Conservation (phyloP, 2,888 invertebrate species). For the Cerceris rybyensis region DNA sequence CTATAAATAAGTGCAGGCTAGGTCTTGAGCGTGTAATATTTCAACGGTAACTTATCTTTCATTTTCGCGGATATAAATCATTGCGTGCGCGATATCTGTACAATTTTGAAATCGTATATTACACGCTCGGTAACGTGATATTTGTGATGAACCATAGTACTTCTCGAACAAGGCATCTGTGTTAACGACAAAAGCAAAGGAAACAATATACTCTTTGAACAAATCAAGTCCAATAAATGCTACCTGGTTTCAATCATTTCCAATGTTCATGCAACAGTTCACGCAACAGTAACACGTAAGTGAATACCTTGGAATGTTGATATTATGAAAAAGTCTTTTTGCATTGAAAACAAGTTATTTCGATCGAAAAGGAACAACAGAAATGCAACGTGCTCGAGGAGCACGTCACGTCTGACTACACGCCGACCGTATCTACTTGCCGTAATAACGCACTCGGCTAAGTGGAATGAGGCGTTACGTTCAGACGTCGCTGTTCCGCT, state of each 20-base stretch:
- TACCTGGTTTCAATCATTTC: not conserved
- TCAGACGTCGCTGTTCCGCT: conserved; percentile 66
- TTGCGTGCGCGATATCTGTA: not conserved
- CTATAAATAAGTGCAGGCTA: not conserved
- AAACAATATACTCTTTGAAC: not conserved
- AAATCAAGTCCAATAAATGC: not conserved
- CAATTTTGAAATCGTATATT: not conserved
- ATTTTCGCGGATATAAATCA: not conserved
- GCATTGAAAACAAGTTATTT: not conserved
- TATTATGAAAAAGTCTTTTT: no score
- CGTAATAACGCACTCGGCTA: conserved; percentile 63
- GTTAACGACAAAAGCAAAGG: not conserved
- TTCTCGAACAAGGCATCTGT: not conserved
- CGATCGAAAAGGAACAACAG: conserved; percentile 31
- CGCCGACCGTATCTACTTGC: conserved; percentile 60
- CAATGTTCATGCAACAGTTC: not conserved
- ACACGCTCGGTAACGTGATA: not conserved
- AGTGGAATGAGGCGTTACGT: conserved; percentile 67
- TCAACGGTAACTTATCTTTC: not conserved
- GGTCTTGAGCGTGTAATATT: not conserved
- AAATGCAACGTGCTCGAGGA: conserved; percentile 33
- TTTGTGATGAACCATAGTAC: not conserved
- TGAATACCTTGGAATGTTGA: no score
- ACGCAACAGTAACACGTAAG: no score
- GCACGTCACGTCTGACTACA: conserved; percentile 52